Base-by-base conservation (phyloP, 1,140 invertebrate genomes). In the Uloborus diversus region DNA sequence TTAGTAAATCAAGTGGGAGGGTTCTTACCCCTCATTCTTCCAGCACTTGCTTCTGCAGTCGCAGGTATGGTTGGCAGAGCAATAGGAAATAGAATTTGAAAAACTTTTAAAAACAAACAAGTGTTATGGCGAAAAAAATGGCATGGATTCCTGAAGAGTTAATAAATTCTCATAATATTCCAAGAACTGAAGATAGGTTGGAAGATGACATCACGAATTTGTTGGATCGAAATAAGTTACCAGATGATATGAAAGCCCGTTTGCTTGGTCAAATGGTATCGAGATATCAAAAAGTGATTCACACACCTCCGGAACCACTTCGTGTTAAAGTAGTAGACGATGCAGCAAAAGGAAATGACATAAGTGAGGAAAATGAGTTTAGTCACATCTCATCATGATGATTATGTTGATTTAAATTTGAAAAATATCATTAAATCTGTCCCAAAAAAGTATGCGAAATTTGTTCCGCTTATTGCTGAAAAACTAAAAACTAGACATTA, bases 381-480 rank as follows among this genome's bases (percentile, higher is more conserved):
- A n/a, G n/a, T n/a, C n/a, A n/a, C n/a, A n/a, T n/a, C n/a, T n/a
- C n/a, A n/a, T n/a, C n/a, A n/a, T n/a, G n/a, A n/a, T n/a, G n/a
- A n/a, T n/a, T n/a, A n/a, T n/a, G n/a, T n/a, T n/a, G n/a, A n/a
- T n/a, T n/a, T n/a, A n/a, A n/a, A n/a, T n/a, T n/a, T n/a, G n/a
- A n/a, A n/a, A n/a, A n/a, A n/a, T n/a, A n/a, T n/a, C n/a, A n/a
- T n/a, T n/a, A n/a, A n/a, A n/a, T n/a, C n/a, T n/a, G n/a, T n/a
- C 69, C 4, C 9, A 37, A 14, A 28, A 27, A n/a, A n/a, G 2
- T 61, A n/a, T 28, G 9, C 30, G 9, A 73, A 51, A 61, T 73
- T 73, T 61, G 33, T 73, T 27, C 23, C 70, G n/a, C 17, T 37
- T 4, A 61, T 75, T 20, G n/a, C 30, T 9, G 70, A 75, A 62